Conservation (phyloP, 64 coral and sea anemone genomes). For the Stichodactyla helianthus region DNA sequence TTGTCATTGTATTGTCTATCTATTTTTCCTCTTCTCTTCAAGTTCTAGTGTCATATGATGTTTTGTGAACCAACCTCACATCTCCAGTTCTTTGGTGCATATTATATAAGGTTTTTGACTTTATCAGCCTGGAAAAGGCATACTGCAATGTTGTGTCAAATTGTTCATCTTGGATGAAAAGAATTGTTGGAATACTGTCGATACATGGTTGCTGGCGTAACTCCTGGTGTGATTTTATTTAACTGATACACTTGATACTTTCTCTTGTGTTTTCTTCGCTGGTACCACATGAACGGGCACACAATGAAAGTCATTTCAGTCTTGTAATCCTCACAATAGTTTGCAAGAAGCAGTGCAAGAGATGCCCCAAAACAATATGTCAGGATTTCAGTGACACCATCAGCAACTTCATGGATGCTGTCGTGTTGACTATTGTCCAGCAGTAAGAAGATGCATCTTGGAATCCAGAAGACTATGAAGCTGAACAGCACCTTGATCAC, state of each 20-base stretch:
- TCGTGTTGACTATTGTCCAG: constrained; percentile 67
- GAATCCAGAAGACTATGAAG: constrained; percentile 86
- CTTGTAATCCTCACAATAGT: constrained; percentile 68
- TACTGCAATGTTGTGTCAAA: background rate
- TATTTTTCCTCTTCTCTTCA: too few relatives aligned
- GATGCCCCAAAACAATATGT: constrained; percentile 85
- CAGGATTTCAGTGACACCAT: constrained; percentile 82
- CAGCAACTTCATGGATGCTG: constrained; percentile 80
- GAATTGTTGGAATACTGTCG: constrained; percentile 35
- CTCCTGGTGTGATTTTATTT: constrained; percentile 25
- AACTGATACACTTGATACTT: constrained; percentile 48
- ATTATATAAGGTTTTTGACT: too few relatives aligned
- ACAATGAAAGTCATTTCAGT: constrained; percentile 60
- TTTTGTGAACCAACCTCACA: too few relatives aligned
- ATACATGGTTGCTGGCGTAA: constrained; percentile 46
- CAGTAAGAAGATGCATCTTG: constrained; percentile 78
- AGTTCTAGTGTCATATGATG: too few relatives aligned
- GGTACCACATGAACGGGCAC: constrained; percentile 48
- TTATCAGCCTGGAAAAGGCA: background rate
- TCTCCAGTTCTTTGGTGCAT: too few relatives aligned
- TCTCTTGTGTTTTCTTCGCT: constrained; percentile 46
- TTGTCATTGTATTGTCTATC: too few relatives aligned
- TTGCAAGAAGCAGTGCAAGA: constrained; percentile 56
- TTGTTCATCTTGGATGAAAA: background rate
- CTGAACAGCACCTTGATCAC: constrained; percentile 62